Base-by-base conservation (phyloP, 1,140 invertebrate genomes). In the Liolophura sinensis region DNA sequence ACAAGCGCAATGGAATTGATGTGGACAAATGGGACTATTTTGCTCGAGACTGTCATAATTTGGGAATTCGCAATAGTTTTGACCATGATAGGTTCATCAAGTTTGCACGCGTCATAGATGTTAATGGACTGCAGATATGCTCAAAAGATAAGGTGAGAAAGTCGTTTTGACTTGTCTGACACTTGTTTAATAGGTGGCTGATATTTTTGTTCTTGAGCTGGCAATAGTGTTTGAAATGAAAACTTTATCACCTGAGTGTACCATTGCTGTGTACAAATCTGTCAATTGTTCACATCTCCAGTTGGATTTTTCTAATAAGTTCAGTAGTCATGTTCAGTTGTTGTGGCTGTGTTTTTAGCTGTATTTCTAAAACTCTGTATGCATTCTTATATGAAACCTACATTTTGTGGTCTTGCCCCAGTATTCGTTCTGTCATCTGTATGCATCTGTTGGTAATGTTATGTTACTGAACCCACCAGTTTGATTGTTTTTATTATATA, bases 21-120 rank as follows among this genome's bases (percentile, higher is more conserved):
- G 91, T 92, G 7, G 91, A 92, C 78, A 91, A 91, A 79, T 91
- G 87, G 86, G 90, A 92, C 75, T 92, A 92, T 72, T 84, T 91
- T 55, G 78, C 87, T 16, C 81, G 90, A 62, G 90, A 92, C 75
- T 86, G 83, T 31, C 78, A 84, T 50, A 78, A 83, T 65, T 69
- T 89, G 6, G 88, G 88, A 14, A 74, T 88, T 1, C 75, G 72
- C 24, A 83, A 79, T 55, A 77, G 73, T 27, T 88, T 88, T 81
- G 87, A 87, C 71, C 85, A 85, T 65, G 56, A 69, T 18, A 77
- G 85, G 24, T 77, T 84, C 58, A 82, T 86, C 46, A 78, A 82
- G 40, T 82, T 78, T 74, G 73, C 80, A 12, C 65, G 83, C 57
- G 85, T 86, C 18, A 69, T 83, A 25, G 46, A 72, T 16, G 76